Conservation (phyloP, 1,140 invertebrate genomes). For the Arion vulgaris region DNA sequence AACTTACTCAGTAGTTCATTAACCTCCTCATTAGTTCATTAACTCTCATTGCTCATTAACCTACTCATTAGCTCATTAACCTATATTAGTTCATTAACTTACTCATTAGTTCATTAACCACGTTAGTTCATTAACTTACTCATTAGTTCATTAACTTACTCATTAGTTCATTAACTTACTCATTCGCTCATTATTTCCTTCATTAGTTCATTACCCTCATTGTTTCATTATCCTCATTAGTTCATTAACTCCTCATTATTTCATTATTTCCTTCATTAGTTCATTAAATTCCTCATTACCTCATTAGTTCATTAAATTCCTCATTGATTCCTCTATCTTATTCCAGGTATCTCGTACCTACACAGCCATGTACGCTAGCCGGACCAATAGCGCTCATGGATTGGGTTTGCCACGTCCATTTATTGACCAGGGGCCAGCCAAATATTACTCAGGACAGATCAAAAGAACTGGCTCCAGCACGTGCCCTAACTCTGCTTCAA, state of each 20-base stretch:
- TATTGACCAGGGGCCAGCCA: slow-evolving; percentile 54
- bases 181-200: not conserved
- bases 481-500: slow-evolving; percentile 16
- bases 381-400: slow-evolving; percentile 60
- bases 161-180: not conserved
- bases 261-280: not conserved
- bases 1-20: too few species aligned
- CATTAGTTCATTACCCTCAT: too few species aligned
- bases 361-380: slow-evolving; percentile 61
- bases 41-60: too few species aligned
- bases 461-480: slow-evolving; percentile 58
- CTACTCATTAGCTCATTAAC: too few species aligned
- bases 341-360: slow-evolving; percentile 58
- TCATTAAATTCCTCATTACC: not conserved
- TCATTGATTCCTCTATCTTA: not conserved
- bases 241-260: too few species aligned
- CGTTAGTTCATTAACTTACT: not conserved
- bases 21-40: too few species aligned
- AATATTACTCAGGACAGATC: slow-evolving; percentile 66
- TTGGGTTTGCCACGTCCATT: slow-evolving; percentile 62
- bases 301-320: not conserved
- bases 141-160: not conserved
- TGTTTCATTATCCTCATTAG: not conserved
- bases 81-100: too few species aligned
- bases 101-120: too few species aligned